Conservation (phyloP, 2,113 vertebrate species). For the Rutilus rutilus region DNA sequence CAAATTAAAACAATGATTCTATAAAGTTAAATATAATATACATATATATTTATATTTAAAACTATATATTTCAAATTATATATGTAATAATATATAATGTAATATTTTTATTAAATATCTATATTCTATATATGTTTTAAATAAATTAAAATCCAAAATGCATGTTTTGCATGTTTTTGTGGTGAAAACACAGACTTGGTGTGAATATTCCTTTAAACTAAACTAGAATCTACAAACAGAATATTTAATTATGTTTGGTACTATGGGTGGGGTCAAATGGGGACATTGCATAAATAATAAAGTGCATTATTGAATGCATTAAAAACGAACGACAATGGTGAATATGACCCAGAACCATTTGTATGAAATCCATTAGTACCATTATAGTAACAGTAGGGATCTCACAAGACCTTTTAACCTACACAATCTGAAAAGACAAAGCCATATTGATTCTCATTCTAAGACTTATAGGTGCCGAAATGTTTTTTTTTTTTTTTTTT, state of each 20-base stretch:
- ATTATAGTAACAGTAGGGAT: background rate
- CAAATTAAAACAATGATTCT: no score
- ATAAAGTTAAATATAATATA: background rate
- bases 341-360: background rate
- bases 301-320: background rate
- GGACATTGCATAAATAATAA: conserved; percentile 11
- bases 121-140: background rate
- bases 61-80: background rate
- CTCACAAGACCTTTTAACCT: background rate
- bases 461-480: background rate
- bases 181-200: background rate
- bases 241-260: background rate
- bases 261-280: background rate
- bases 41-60: background rate
- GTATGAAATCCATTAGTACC: background rate
- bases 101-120: background rate
- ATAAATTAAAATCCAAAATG: background rate
- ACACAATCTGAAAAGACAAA: background rate
- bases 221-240: background rate
- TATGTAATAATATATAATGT: no score
- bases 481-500: background rate
- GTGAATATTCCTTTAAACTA: background rate
- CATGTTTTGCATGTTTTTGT: background rate
- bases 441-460: background rate
- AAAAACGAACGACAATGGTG: background rate